Percentiles rank a stretch among this genome's conserved stretches.
Conservation (phyloP, 1,140 invertebrate species). For the Rhynchophorus ferrugineus region DNA sequence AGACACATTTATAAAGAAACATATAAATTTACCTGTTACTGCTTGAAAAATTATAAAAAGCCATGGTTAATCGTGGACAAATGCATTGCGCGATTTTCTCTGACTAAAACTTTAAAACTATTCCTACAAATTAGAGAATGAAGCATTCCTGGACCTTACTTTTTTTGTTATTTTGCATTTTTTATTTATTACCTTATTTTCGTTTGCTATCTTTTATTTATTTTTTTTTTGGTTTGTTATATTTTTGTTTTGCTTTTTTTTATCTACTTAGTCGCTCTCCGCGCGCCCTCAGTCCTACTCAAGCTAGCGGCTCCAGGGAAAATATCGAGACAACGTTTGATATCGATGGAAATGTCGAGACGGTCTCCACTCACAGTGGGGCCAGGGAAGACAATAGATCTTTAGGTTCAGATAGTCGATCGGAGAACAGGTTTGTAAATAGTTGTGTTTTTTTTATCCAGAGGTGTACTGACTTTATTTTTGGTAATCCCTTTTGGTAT, state of each 20-base stretch:
- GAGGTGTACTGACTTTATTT: not conserved
- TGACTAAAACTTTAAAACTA: too few species aligned
- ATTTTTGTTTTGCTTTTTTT: slow-evolving; percentile 31
- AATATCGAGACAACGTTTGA: slow-evolving; percentile 80
- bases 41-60: too few species aligned
- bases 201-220: slow-evolving; percentile 3
- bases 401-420: slow-evolving; percentile 32
- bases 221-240: slow-evolving; percentile 18
- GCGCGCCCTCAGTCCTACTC: slow-evolving; percentile 37
- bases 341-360: slow-evolving; percentile 76
- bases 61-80: too few species aligned
- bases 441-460: not conserved
- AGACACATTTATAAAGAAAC: too few species aligned
- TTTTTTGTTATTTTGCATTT: slow-evolving; percentile 4
- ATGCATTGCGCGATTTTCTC: too few species aligned
- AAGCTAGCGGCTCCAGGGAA: slow-evolving; percentile 43
- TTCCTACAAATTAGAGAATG: too few species aligned
- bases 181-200: not conserved
- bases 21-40: too few species aligned
- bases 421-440: slow-evolving; percentile 34
- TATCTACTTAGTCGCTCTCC: slow-evolving; percentile 34
- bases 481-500: not conserved
- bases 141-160: too few species aligned
- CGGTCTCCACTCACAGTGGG: slow-evolving; percentile 43
- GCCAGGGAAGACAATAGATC: slow-evolving; percentile 39